Base-by-base conservation (phyloP, 2,797 vertebrate genomes). In the Pseudopleuronectes americanus region DNA sequence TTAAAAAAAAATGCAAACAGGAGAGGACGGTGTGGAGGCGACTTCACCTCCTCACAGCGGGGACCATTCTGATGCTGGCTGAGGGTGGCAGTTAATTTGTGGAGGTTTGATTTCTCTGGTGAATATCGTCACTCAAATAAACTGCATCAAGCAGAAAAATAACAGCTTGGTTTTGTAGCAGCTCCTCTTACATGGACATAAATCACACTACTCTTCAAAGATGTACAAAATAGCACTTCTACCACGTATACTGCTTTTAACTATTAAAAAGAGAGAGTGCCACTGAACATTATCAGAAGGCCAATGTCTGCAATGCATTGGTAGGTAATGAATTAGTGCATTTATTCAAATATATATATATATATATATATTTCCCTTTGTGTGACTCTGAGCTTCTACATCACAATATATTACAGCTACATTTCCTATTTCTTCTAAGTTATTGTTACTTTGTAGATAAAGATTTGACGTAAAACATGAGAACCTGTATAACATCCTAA, bases 1-100 rank as follows among this genome's bases (percentile, higher is more conserved):
- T 90, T 75, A 48, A 72, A 82, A 87, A 80, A 77, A 85, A 84
- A 83, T 38, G 53, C 33, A 59, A 86, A 85, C 75, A 67, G 51
- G 45, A 69, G 61, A 70, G 76, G 62, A 53, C 58, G 52, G 60
- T 26, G 65, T 23, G 60, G 52, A 81, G 57, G 64, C 9, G 10
- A 74, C 57, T 81, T 72, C 19, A 2, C 52, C 31, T 69, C 26
- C 43, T 72, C 71, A 56, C 68, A 41, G 41, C 0, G 0, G 51
- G 47, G 79, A 54, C 14, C 45, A 43, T 71, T 72, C 52, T 71
- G 76, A 66, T 74, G 77, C 57, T 63, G 73, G 26, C 48, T 71
- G 19, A 14, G 19, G 16, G 52, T 61, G 67, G 64, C 33, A 61
- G 71, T 56, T 28, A 24, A 62, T 65, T 54, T 57, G 56, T 28